Conservation (phyloP, 1,140 invertebrate genomes). For the Ditylenchus dipsaci region DNA sequence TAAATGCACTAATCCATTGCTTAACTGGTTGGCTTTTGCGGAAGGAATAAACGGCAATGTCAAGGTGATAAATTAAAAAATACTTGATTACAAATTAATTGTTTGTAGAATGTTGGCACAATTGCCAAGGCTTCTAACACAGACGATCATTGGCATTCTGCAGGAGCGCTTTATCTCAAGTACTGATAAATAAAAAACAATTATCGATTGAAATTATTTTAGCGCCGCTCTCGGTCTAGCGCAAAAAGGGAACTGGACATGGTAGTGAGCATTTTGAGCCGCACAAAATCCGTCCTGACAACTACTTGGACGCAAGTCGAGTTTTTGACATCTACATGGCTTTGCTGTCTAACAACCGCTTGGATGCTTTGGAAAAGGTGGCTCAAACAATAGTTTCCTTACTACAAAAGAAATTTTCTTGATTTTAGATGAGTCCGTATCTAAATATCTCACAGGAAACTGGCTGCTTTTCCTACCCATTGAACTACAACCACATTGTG, state of each 20-base stretch:
- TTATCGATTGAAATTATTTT: not conserved
- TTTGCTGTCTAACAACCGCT: not conserved
- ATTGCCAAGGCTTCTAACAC: too few species aligned
- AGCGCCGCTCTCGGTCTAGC: not conserved
- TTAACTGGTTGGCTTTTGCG: not conserved
- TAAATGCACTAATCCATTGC: not conserved
- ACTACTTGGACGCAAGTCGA: not conserved
- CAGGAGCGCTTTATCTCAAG: not conserved
- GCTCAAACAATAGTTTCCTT: too few species aligned
- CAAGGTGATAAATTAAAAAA: not conserved
- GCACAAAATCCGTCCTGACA: not conserved
- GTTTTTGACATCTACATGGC: conserved; percentile 1
- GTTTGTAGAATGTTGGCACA: too few species aligned
- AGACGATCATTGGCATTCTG: too few species aligned
- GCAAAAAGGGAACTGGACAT: not conserved
- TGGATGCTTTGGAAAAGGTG: not conserved
- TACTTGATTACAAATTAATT: too few species aligned
- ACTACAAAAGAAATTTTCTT: too few species aligned
- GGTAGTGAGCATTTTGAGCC: not conserved
- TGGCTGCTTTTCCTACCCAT: too few species aligned
- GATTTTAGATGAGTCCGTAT: too few species aligned
- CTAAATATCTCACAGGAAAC: too few species aligned
- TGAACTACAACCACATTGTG: too few species aligned
- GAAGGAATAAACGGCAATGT: not conserved
- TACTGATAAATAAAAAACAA: not conserved